These are phyloP conservation scores for Muscicapa striata DNA, from an alignment of 2,797 vertebrate genomes.

Conservation along the genomic window DNA sequence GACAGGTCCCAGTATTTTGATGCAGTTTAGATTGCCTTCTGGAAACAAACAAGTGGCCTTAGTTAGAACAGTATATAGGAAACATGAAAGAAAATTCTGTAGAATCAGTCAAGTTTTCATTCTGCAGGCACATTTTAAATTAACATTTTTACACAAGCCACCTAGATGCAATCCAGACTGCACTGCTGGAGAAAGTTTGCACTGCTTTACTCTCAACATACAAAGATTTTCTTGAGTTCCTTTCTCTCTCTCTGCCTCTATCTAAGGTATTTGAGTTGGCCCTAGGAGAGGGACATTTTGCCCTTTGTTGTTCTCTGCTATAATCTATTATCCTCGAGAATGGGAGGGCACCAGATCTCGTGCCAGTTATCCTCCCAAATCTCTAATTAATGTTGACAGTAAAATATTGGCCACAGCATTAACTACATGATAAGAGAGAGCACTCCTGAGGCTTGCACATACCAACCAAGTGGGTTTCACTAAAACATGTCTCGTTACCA, in stretches of 20 bases:
- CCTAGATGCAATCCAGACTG: background rate
- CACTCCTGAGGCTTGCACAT: background rate
- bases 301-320: background rate
- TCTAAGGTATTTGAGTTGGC: slow-evolving; percentile 6
- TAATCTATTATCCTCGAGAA: background rate
- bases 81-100: background rate
- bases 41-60: background rate
- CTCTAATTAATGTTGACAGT: slow-evolving; percentile 35
- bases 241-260: background rate
- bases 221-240: background rate
- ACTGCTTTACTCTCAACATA: background rate
- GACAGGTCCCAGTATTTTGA: background rate
- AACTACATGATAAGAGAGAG: slow-evolving; percentile 1
- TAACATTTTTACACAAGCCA: background rate
- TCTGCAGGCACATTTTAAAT: background rate
- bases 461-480: background rate
- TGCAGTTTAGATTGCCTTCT: background rate
- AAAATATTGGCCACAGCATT: slow-evolving; percentile 10
- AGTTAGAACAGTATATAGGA: background rate
- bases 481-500: background rate
- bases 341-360: background rate
- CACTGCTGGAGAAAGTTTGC: background rate
- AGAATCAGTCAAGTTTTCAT: background rate
- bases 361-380: slow-evolving; percentile 5
- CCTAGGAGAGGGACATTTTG: background rate